Conservation (phyloP, 2,797 vertebrate species). For the Spinibarbus caldwelli region DNA sequence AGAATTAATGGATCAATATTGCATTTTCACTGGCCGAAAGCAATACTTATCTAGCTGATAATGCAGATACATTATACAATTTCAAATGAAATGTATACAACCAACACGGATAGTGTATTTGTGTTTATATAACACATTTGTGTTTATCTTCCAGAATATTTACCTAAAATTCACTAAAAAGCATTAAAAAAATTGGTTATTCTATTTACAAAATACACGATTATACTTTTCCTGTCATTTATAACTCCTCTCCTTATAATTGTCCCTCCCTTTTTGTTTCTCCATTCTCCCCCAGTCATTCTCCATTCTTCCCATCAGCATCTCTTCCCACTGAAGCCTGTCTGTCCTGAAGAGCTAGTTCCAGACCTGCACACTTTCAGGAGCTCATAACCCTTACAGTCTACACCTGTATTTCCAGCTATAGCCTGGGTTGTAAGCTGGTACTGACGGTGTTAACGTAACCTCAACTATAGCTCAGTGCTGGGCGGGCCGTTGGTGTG, state of each 20-base stretch:
- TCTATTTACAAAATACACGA: background rate
- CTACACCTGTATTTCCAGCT: background rate
- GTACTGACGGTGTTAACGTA: background rate
- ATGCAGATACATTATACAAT: background rate
- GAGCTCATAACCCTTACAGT: background rate
- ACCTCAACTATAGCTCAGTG: background rate
- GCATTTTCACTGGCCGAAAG: background rate
- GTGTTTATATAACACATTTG: background rate
- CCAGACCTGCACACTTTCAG: background rate
- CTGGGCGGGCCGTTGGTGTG: background rate
- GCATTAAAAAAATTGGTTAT: too few species aligned
- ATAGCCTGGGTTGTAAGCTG: background rate
- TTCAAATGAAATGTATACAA: background rate
- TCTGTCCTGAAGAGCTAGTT: conserved; percentile 6
- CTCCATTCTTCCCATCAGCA: background rate
- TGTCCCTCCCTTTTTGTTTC: background rate
- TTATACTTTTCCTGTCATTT: background rate
- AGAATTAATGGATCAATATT: background rate
- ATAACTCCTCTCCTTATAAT: too few species aligned
- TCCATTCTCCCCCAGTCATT: background rate
- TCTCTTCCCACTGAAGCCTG: background rate
- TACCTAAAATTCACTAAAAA: background rate
- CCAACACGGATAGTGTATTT: background rate
- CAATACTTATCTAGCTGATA: background rate
- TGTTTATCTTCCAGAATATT: background rate